Evolutionary conservation across 1,140 invertebrate genomes (phyloP), one percentile per base, ranked within the genome.

Genomic region (Drosophila navojoa): DNA sequence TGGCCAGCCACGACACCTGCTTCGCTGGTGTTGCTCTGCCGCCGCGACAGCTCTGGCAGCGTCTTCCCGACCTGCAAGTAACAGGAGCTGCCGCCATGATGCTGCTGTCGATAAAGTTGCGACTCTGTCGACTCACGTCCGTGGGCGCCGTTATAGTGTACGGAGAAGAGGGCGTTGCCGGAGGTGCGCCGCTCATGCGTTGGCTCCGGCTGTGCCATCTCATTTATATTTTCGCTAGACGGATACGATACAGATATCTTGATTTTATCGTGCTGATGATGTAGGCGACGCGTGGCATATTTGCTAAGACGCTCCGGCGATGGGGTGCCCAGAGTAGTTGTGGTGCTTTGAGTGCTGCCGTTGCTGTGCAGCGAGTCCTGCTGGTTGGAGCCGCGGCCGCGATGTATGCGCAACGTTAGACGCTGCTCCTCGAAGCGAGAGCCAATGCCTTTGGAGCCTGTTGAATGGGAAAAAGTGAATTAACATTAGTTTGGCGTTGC

Each of bases 371-470:
- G 86, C 5, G 89, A 90, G 58, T 91, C 90, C 53, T 91, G 89
- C 50, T 92, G 87, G 45, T 91, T 87, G 7, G 84, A 90, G 35
- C 90, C 87, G 15, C 90, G 74, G 1, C 97, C 97, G 3, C 98
- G 93, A 92, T 99, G 98, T 77, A 99, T 98, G 59, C 98, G 94
- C 52, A 99, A 92, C 0, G 98, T 99, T 25, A 99, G 93, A 25
- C 97, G 95, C 91, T 98, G 96, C 91, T 98, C 97, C 76, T 98
- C 95, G 91, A 97, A 96, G 47, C 96, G 93, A 10, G 90, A 90
- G 93, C 54, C 90, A 59, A 95, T 90, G 19, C 94, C 94, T 64
- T 92, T 91, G 45, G 89, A 91, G 50, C 91, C 91, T 92, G 63
- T 59, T 22, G 40, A 35, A 27, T 19, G 45, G 10, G 47, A 47